Evolutionary conservation across 2,797 vertebrate species (phyloP).

Genomic region (Ciconia nigra): DNA sequence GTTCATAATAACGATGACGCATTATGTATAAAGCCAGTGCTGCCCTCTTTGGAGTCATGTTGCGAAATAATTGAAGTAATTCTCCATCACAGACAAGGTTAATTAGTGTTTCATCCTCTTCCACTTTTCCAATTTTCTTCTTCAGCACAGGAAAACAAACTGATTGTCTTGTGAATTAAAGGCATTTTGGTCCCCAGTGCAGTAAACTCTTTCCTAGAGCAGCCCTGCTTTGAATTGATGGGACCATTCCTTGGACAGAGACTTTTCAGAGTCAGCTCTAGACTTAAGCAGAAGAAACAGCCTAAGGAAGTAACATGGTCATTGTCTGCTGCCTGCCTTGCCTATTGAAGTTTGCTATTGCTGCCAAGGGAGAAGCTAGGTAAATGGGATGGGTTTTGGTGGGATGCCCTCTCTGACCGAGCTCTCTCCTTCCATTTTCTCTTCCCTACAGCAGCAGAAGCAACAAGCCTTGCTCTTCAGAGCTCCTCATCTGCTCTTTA

Average conservation of each 20-base stretch:
- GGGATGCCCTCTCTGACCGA: neutral
- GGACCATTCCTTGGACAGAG: neutral
- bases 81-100: neutral
- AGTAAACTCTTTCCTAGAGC: neutral
- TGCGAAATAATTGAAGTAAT: constrained; percentile 3
- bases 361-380: accelerated
- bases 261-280: neutral
- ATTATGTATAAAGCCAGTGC: neutral
- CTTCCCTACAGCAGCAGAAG: neutral
- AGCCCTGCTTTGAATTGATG: neutral
- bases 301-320: neutral
- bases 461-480: neutral
- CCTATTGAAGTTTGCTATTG: neutral
- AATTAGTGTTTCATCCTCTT: neutral
- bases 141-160: neutral
- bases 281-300: neutral
- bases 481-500: neutral
- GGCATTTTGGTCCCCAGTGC: neutral
- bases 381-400: neutral
- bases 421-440: neutral
- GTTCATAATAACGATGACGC: neutral
- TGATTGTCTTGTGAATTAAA: neutral
- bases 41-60: neutral
- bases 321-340: neutral
- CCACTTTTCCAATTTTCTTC: neutral